Base-by-base conservation (phyloP, 2,797 vertebrate species). In the Acestrorhynchus altus region DNA sequence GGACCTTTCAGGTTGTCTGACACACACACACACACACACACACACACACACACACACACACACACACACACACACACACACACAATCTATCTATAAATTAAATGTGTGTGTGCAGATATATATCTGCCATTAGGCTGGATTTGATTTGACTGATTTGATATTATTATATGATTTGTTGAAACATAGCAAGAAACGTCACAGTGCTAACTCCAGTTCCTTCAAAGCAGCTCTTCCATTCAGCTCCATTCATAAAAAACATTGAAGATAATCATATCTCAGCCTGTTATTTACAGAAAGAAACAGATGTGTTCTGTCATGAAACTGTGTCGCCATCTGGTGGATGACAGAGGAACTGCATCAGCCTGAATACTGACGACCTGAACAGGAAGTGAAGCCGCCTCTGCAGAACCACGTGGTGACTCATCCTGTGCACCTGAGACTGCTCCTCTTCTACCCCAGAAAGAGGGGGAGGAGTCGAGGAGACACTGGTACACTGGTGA, bases 281-380 rank as follows among this genome's bases (percentile, higher is more conserved):
- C 12, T 4, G 56, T 6, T 28, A 16, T 49, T 24, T 24, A 18
- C 24, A 47, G 11, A 7, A 13, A 1, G 57, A 31, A 13, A 22
- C 11, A 18, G 20, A 35, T 6, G 31, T 52, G 28, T 16, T 42
- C 40, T 65, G 68, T 10, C 20, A 24, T 75, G 44, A 69, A 47
- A 40, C 40, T 26, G 24, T 60, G 63, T 26, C 83, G 13, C 80
- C 57, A 78, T 70, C 83, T 80, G 68, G 75, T 78, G 78, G 74
- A 26, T 24, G 12, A 35, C 46, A 4, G 39, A 4, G n/a, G 35
- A 71, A 79, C 22, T 57, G 22, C 28, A 31, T 44, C n/a, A 9
- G 16, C 0, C n/a, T 49, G 40, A 31, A 35, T 11, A n/a, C n/a
- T 61, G 22, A 20, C 26, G 3, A 40, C 16, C 13, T 31, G 57